These are phyloP conservation scores for Amia ocellicauda DNA, from an alignment of 2,113 vertebrate genomes.

Conservation along the genomic window DNA sequence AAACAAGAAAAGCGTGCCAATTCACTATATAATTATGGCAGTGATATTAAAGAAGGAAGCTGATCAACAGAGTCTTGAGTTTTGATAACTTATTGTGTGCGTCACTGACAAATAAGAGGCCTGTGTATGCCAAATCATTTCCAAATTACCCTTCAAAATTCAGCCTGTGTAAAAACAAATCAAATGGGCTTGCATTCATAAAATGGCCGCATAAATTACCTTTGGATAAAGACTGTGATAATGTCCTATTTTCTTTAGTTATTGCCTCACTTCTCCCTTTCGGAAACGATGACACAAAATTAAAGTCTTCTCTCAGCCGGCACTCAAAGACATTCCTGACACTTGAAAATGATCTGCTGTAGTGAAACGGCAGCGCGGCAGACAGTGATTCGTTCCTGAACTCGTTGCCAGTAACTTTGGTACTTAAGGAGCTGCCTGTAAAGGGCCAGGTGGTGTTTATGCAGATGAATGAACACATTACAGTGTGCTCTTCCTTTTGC, in stretches of 20 bases:
- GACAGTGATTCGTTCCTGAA: constrained; percentile 59
- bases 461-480: constrained; percentile 98
- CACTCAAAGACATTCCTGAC: constrained; percentile 62
- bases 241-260: constrained; percentile 60
- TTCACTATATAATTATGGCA: constrained; percentile 43
- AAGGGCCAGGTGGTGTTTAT: constrained; percentile 98
- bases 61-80: constrained; percentile 63
- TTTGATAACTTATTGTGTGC: constrained; percentile 58
- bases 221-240: constrained; percentile 64
- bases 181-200: constrained; percentile 52
- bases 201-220: constrained; percentile 69
- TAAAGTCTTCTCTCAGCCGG: constrained; percentile 60
- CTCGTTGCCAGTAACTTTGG: constrained; percentile 77
- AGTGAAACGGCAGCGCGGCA: constrained; percentile 62
- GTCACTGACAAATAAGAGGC: constrained; percentile 59
- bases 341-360: constrained; percentile 65
- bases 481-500: constrained; percentile 97
- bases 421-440: constrained; percentile 85
- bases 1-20: too few species aligned
- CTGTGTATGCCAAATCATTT: constrained; percentile 59
- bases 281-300: constrained; percentile 67
- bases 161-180: constrained; percentile 43
- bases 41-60: constrained; percentile 37
- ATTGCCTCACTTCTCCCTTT: constrained; percentile 61
- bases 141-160: constrained; percentile 69